Evolutionary conservation across 2,888 invertebrate genomes (phyloP).

Genomic region (Chrysotoxum bicinctum): DNA sequence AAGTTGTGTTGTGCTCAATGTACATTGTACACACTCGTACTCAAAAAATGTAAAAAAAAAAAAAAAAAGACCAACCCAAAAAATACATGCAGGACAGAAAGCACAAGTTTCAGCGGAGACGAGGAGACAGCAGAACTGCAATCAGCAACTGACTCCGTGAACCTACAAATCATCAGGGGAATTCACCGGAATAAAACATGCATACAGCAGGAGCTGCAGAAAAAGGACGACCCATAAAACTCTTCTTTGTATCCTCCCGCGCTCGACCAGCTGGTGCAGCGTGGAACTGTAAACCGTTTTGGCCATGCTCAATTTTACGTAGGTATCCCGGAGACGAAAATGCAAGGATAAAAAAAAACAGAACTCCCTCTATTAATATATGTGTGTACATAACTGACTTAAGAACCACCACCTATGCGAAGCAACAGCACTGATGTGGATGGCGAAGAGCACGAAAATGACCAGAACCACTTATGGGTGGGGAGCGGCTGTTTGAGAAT

Average conservation of each 20-base stretch:
- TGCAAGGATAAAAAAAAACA: constrained; percentile 65
- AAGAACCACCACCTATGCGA: constrained; percentile 28
- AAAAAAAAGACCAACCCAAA: constrained; percentile 39
- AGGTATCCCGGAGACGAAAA: constrained; percentile 49
- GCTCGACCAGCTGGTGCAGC: constrained; percentile 8
- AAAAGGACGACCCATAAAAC: constrained; percentile 37
- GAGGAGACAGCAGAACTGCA: constrained; percentile 31
- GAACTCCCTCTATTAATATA: constrained; percentile 50
- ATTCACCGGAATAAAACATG: constrained; percentile 67
- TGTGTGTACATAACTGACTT: constrained; percentile 62
- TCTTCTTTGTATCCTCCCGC: constrained; percentile 28
- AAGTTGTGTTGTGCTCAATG: constrained; percentile 57
- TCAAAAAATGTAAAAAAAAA: constrained; percentile 4
- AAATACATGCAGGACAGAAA: not conserved
- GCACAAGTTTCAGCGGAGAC: not conserved
- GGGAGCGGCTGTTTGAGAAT: constrained; percentile 29
- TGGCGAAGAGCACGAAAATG: not conserved
- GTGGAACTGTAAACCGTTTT: constrained; percentile 51
- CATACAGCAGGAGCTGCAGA: constrained; percentile 33
- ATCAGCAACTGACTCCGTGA: constrained; percentile 71
- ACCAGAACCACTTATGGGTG: constrained; percentile 10
- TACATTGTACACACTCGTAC: constrained; percentile 2
- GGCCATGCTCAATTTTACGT: constrained; percentile 61
- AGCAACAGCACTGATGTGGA: constrained; percentile 11
- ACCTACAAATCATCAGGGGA: constrained; percentile 70